A percentile compares a stretch with the other conserved stretches of the same genome.
Evolutionary conservation across 2,888 invertebrate genomes (phyloP).

Genomic region (Scaptomyza tumidula): DNA sequence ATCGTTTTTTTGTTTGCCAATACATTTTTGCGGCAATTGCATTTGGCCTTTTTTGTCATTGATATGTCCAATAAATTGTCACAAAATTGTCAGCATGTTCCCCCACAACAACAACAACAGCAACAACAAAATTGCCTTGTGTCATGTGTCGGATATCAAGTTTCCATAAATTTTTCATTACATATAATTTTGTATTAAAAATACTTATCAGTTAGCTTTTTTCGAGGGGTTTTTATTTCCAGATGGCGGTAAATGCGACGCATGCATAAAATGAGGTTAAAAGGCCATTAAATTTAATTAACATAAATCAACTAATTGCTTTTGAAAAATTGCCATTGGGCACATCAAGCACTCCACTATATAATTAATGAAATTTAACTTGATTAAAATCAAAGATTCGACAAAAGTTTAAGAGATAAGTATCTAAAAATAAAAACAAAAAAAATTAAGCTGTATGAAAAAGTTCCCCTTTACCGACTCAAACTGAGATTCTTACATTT

Average conservation of each 20-base stretch:
- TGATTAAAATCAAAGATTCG: slow-evolving; percentile 57
- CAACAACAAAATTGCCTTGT: slow-evolving; percentile 28
- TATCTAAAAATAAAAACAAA: not conserved
- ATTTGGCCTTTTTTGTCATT: slow-evolving; percentile 64
- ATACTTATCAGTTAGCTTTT: slow-evolving; percentile 9
- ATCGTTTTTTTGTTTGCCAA: slow-evolving; percentile 43
- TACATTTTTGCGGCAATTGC: slow-evolving; percentile 62
- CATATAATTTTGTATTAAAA: slow-evolving; percentile 21
- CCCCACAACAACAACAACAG: slow-evolving; percentile 6
- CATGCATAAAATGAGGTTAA: slow-evolving; percentile 48
- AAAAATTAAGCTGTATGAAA: no score
- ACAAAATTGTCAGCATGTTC: slow-evolving; percentile 56
- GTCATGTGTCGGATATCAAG: slow-evolving; percentile 51
- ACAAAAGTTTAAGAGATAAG: slow-evolving; percentile 4
- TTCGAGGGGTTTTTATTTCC: not conserved
- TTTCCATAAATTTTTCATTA: slow-evolving; percentile 46
- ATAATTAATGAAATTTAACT: slow-evolving; percentile 63
- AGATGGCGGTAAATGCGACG: slow-evolving; percentile 29
- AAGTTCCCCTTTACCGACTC: not conserved
- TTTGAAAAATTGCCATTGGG: slow-evolving; percentile 58
- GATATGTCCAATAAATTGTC: slow-evolving; percentile 77
- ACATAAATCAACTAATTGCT: slow-evolving; percentile 66
- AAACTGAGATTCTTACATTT: not conserved
- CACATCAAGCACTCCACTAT: slow-evolving; percentile 23
- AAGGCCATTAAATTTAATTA: slow-evolving; percentile 54